These are phyloP conservation scores for Triplophysa tibetana DNA, from an alignment of 2,113 vertebrate genomes.

Conservation along the genomic window DNA sequence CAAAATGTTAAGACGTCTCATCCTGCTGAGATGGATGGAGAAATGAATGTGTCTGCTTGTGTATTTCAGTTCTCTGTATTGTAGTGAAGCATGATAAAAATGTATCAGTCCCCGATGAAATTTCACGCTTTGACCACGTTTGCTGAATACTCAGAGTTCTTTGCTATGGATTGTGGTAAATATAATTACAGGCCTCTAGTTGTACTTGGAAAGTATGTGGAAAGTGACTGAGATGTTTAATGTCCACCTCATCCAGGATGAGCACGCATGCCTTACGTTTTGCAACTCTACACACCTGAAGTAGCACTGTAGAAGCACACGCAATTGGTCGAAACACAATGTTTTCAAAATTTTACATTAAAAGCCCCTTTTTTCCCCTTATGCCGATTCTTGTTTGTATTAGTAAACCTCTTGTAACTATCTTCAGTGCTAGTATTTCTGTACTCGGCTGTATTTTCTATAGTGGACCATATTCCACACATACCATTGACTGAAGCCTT, in stretches of 20 bases:
- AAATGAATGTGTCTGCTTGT: constrained; percentile 11
- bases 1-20: constrained; percentile 1
- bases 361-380: constrained; percentile 1
- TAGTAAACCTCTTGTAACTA: constrained; percentile 2
- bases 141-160: too few species aligned
- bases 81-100: background rate
- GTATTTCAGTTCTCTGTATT: background rate
- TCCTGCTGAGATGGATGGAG: background rate
- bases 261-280: constrained; percentile 40
- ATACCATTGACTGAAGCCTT: constrained; percentile 18
- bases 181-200: background rate
- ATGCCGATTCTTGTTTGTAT: background rate
- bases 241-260: constrained; percentile 1
- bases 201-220: background rate
- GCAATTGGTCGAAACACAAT: background rate
- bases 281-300: background rate
- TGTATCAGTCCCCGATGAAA: background rate
- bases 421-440: constrained; percentile 26
- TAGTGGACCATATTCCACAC: constrained; percentile 31
- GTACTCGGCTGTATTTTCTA: constrained; percentile 7
- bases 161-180: background rate
- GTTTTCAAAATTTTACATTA: background rate
- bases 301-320: background rate
- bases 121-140: background rate
- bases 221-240: background rate